Conservation (phyloP, 1,140 invertebrate genomes). For the Aporrectodea caliginosa region DNA sequence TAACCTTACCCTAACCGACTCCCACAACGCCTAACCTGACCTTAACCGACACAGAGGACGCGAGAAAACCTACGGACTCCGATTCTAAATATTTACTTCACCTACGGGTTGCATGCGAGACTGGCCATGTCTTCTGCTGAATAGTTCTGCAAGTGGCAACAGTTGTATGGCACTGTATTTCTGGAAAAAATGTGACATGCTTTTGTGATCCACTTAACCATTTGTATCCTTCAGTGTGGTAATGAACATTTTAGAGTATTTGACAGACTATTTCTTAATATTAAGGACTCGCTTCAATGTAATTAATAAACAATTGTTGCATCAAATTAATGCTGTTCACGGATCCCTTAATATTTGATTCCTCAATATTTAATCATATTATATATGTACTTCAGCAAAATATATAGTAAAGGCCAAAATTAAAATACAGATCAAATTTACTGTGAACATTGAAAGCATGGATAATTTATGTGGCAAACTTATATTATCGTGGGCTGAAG, state of each 20-base stretch:
- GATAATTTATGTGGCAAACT: too few species aligned
- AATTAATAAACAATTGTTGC: background rate
- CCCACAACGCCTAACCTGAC: background rate
- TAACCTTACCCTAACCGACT: background rate
- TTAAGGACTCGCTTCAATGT: background rate
- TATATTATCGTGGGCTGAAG: too few species aligned
- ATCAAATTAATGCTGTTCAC: background rate
- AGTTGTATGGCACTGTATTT: background rate
- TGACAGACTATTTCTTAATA: background rate
- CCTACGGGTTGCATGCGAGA: background rate
- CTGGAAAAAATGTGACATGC: background rate
- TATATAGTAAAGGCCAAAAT: background rate
- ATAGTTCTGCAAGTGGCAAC: background rate
- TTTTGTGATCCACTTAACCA: background rate
- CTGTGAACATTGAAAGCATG: too few species aligned
- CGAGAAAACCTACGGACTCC: too few species aligned
- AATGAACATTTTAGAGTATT: background rate
- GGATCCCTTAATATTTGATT: background rate
- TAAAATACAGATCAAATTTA: background rate
- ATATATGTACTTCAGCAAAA: background rate
- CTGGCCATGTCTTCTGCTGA: background rate
- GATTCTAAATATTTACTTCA: background rate
- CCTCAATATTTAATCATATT: background rate
- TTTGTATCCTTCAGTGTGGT: too few species aligned
- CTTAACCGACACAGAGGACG: too few species aligned